A percentile compares a stretch with the other conserved stretches of the same genome.
Conservation (phyloP, 2,797 vertebrate genomes). For the Apodemus agrarius region DNA sequence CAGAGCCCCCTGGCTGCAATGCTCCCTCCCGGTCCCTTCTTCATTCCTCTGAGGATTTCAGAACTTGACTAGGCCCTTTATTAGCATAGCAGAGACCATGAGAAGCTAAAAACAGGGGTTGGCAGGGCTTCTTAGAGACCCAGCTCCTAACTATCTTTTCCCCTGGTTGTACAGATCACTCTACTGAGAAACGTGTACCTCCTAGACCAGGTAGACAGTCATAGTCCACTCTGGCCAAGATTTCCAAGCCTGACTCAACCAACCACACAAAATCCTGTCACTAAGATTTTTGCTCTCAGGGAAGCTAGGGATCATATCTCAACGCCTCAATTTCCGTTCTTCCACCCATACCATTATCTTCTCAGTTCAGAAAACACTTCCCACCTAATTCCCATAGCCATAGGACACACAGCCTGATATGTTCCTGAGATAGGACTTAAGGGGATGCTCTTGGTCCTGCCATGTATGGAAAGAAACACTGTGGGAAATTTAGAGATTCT, state of each 20-base stretch:
- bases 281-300: background rate
- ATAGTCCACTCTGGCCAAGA: background rate
- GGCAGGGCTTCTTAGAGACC: background rate
- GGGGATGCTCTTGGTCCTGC: background rate
- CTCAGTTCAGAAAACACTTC: background rate
- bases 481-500: background rate
- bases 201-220: background rate
- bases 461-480: background rate
- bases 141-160: background rate
- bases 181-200: background rate
- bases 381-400: background rate
- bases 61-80: background rate
- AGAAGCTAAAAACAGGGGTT: background rate
- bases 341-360: background rate
- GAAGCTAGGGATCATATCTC: background rate
- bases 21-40: background rate
- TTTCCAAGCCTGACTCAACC: background rate
- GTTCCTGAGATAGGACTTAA: background rate
- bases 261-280: background rate
- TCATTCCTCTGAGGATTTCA: background rate
- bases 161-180: background rate
- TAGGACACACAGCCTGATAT: background rate
- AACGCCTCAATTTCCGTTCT: background rate
- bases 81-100: background rate
- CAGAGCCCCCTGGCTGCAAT: background rate